Base-by-base conservation (phyloP, 1,140 invertebrate genomes). In the Leptonema lineaticorne region DNA sequence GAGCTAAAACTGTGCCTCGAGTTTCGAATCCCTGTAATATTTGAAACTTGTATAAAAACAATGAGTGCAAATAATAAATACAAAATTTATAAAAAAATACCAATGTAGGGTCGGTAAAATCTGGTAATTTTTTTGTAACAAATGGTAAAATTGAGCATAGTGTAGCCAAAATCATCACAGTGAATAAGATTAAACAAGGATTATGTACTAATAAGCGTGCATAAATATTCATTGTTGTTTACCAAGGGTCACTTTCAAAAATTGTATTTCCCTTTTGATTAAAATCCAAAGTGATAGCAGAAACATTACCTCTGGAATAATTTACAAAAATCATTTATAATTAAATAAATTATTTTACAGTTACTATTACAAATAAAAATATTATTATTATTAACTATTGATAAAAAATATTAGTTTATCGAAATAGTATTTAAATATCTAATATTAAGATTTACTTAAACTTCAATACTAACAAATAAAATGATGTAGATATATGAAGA, bases 1-100 rank as follows among this genome's bases (percentile, higher is more conserved):
- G 84, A 16, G 91, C 86, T 75, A 96, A 83, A 48, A 83, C 79
- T 9, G 94, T 96, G 16, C 93, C 93, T 73, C 94, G 84, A n/a
- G 93, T 90, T 80, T 95, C 92, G 82, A 96, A 97, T 8, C 94
- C 94, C 87, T 89, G 69, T 9, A 77, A 67, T 14, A 60, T 41
- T 64, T 56, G 41, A 63, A 30, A 59, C 11, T 33, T 16, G n/a
- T 33, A 33, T 33, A 16, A 1, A 33, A 2, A 41, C 20, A 58
- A 20, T 20, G 14, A 24, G 24, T 8, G 29, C 26, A 33, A 58
- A 58, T 58, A 11, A 58, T 28, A 3, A 58, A 27, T 9, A 27
- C 5, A 28, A 53, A 16, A 7, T 8, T 48, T n/a, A 48, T 30
- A 16, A 48, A 56, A 74, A 81, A 82, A 75, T 74, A 87, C 87